A percentile compares a stretch with the other conserved stretches of the same genome.
phyloP scores from a whole-genome alignment of 2,113 vertebrate species.

The Xenopus laevis region DNA sequence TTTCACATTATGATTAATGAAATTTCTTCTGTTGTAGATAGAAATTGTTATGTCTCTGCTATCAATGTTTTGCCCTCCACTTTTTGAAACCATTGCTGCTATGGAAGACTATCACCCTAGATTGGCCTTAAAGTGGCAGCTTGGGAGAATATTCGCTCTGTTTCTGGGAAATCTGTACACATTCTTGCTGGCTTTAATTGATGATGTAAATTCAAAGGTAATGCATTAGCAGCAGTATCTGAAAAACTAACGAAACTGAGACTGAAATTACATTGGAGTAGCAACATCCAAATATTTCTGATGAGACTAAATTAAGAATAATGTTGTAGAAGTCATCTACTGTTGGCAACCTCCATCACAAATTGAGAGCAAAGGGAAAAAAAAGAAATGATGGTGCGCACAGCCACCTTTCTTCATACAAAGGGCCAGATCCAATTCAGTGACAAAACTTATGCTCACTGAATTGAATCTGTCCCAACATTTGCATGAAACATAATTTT shows the following conservation, averaged over 20 bases:
- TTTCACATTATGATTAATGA: too few relatives aligned
- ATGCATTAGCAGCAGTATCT: constrained; percentile 18
- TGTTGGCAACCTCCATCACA: too few relatives aligned
- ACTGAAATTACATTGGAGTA: background rate
- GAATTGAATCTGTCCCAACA: too few relatives aligned
- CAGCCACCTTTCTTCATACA: too few relatives aligned
- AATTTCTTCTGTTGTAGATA: constrained; percentile 65
- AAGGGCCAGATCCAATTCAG: too few relatives aligned
- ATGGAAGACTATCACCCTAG: constrained; percentile 95
- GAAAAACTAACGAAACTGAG: background rate
- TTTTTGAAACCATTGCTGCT: constrained; percentile 89
- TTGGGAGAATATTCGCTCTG: constrained; percentile 94
- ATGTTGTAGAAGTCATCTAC: too few relatives aligned
- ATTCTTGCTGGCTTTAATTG: constrained; percentile 90
- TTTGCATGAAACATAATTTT: too few relatives aligned
- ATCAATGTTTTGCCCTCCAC: constrained; percentile 90
- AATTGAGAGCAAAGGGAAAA: too few relatives aligned
- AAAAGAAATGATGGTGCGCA: too few relatives aligned
- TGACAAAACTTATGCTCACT: too few relatives aligned
- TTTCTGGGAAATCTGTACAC: constrained; percentile 97
- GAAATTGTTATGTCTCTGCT: constrained; percentile 97
- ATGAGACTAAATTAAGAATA: too few relatives aligned
- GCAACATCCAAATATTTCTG: background rate
- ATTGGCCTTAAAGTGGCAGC: constrained; percentile 92
- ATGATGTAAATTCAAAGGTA: constrained; percentile 90